Conservation (phyloP, 64 coral and sea anemone species). For the Orbicella faveolata region DNA sequence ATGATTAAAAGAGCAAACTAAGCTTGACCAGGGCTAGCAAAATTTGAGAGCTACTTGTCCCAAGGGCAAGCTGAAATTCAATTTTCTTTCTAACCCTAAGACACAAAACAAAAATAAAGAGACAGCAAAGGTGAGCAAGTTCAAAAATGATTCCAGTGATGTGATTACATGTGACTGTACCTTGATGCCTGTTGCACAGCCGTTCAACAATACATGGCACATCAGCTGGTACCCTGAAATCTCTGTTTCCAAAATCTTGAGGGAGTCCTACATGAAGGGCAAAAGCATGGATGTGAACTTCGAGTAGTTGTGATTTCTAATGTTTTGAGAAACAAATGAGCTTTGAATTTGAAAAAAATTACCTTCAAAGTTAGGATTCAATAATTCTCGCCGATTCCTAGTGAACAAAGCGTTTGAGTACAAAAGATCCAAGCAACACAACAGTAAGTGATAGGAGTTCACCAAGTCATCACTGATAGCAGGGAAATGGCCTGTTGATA, state of each 20-base stretch:
- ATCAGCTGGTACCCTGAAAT: constrained; percentile 53
- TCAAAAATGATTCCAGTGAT: neutral
- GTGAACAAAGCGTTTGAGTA: constrained; percentile 82
- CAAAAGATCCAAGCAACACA: constrained; percentile 80
- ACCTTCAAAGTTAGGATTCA: constrained; percentile 97
- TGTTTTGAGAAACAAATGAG: no score
- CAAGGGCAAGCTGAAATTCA: no score
- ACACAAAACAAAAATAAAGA: neutral
- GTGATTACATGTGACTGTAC: neutral
- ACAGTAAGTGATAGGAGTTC: constrained; percentile 90
- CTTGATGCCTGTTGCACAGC: constrained; percentile 86
- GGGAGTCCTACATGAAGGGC: constrained; percentile 46
- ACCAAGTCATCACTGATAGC: constrained; percentile 98
- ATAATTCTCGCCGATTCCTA: constrained; percentile 71
- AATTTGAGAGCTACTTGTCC: no score
- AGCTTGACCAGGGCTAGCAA: no score
- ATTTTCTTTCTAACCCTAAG: no score
- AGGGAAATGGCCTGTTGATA: constrained; percentile 89
- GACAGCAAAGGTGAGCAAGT: neutral
- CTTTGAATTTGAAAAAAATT: neutral
- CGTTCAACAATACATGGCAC: constrained; percentile 89
- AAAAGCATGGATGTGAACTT: neutral
- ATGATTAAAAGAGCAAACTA: no score
- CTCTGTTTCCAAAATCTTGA: constrained; percentile 62
- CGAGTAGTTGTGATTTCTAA: no score